Base-by-base conservation (phyloP, 2,797 vertebrate species). In the Ibycter americanus region DNA sequence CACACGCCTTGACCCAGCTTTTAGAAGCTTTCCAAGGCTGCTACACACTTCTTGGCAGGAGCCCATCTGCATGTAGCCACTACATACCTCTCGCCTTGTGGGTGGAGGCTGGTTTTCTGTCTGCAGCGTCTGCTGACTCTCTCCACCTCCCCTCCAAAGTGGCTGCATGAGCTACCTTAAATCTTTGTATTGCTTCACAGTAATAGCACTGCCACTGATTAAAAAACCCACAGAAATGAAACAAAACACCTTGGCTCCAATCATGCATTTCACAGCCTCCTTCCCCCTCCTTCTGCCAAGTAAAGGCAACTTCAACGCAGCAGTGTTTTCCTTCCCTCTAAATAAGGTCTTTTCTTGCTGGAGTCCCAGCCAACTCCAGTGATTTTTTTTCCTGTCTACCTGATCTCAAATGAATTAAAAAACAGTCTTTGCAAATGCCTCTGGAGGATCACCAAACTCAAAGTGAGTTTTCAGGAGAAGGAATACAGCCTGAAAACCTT, bases 331-430 rank as follows among this genome's bases (percentile, higher is more conserved):
- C 38, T 83, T 68, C 42, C 40, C 71, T 55, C 58, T 59, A 49
- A 73, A 46, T 31, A 90, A 86, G 74, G 38, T 40, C 49, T 89
- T 76, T 85, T 66, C 66, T 88, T 87, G 67, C 46, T 89, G 34
- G 40, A 68, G 32, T 87, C 95, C 42, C 42, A 73, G 38, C 55
- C 77, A 83, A 9, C 34, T 47, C 62, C 44, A 77, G 32, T 72
- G 31, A 63, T 27, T 62, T 90, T 85, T 79, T 78, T 82, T 82
- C 44, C 63, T 68, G 11, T 61, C 90, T 78, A 81, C 32, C 32
- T 93, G 49, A 87, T 73, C 55, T 92, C 55, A 83, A 61, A 51
- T 18, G 76, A 93, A 90, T 87, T 85, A 8, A 91, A 93, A 92
- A 86, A 65, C 32, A 83, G 61, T 70, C 51, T 89, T 80, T 90